These are phyloP conservation scores for Dryoscopus gambensis DNA, from an alignment of 2,113 vertebrate genomes.

Conservation along the genomic window DNA sequence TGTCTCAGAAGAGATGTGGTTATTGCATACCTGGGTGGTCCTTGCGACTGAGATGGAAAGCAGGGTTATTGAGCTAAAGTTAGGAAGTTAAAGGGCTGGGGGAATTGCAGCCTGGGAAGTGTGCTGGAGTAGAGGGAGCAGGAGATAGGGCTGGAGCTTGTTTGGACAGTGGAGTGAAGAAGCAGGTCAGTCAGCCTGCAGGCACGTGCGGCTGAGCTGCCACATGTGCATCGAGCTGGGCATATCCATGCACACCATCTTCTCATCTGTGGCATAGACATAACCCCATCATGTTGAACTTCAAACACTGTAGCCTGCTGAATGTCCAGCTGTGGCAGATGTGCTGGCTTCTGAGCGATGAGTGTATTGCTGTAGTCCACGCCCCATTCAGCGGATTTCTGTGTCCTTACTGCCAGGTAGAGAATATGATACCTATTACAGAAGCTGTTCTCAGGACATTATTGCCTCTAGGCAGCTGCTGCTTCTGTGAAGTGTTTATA, in stretches of 20 bases:
- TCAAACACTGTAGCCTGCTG: not conserved
- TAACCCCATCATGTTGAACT: fast-evolving
- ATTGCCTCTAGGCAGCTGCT: not conserved
- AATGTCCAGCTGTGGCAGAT: not conserved
- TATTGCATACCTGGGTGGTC: not conserved
- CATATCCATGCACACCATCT: not conserved
- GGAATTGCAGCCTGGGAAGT: not conserved
- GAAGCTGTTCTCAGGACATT: not conserved
- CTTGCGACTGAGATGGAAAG: not conserved
- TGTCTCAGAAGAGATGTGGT: not conserved
- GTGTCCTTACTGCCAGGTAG: not conserved
- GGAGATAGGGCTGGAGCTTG: not conserved
- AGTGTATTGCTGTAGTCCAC: not conserved
- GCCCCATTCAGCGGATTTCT: not conserved
- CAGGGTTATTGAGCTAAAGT: not conserved
- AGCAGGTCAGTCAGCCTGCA: not conserved
- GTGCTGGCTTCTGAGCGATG: not conserved
- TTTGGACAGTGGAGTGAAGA: not conserved
- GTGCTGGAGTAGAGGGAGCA: not conserved
- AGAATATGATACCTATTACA: not conserved
- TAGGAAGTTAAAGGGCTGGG: not conserved
- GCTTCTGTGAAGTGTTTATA: not conserved
- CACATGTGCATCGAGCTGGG: fast-evolving
- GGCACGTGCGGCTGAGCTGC: not conserved
- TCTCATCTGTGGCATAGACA: not conserved